Base-by-base conservation (phyloP, 2,113 vertebrate species). In the Lepidothrix coronata region DNA sequence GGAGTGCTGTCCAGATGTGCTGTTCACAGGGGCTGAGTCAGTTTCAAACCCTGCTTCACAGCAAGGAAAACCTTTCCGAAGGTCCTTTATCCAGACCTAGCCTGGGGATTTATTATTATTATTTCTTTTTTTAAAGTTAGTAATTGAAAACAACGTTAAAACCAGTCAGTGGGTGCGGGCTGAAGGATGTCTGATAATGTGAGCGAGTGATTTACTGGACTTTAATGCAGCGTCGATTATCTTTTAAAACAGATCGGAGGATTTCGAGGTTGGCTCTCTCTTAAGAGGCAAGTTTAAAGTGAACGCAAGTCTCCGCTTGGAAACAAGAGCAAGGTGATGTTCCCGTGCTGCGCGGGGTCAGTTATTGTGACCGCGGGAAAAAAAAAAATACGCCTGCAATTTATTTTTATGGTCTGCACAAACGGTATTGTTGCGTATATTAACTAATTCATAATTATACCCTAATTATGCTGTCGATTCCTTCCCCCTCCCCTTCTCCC, bases 1-100 rank as follows among this genome's bases (percentile, higher is more conserved):
- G 58, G 94, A 95, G 95, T 94, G 96, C 88, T 51, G 78, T 83
- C 93, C 95, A 97, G 93, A 97, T 96, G 96, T 95, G 75, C 61
- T 51, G 41, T 72, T 93, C 21, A 35, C 91, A 48, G 46, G 44
- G 83, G n/a, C 89, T 72, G 87, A 88, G 87, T 30, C 72, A 43
- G 5, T 35, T 89, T 33, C 71, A 76, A 62, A 62, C 17, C 9
- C 70, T 46, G 43, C 71, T 82, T 33, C n/a, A 31, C 35, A 30
- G 43, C 37, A 33, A 74, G 55, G 14, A 49, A 89, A 91, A 70
- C 21, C 16, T 76, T 25, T 33, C 46, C 31, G 51, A 59, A 65
- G 46, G 46, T 89, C 27, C 55, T 46, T 31, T 12, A 59, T 55
- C 22, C 70, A 33, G 57, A 78, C 28, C 81, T 62, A 85, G 54